Evolutionary conservation across 2,797 vertebrate genomes (phyloP), one percentile per base, ranked within the genome.

Genomic region (Darevskia mixta): DNA sequence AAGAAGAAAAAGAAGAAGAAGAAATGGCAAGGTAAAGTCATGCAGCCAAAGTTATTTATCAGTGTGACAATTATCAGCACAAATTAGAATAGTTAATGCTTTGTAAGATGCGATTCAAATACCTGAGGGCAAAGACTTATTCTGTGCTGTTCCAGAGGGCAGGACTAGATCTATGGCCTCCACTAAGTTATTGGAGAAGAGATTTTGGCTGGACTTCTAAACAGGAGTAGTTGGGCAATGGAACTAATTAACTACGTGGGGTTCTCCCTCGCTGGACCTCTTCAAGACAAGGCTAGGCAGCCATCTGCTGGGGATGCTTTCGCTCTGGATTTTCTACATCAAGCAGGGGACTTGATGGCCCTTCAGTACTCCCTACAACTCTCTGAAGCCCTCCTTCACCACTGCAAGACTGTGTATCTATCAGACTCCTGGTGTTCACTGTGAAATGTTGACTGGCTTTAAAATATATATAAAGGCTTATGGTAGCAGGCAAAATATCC

Each of bases 41-140:
- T 98, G 97, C 97, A 97, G 97, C 96, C 94, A 72, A 95, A 95
- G 96, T 97, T 96, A 97, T 92, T 95, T 92, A 95, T 95, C 90
- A 95, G 94, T 96, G 93, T 94, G 95, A 97, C 95, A 93, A 95
- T 96, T 96, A 94, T 96, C 95, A 96, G 97, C 96, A 97, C 96
- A 97, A 92, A 98, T 97, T 97, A 97, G 96, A 95, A 88, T 71
- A 94, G 97, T 97, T 98, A 96, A 86, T 87, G 92, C 15, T 94
- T 93, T 92, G 92, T 91, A 90, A 82, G 93, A 84, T 87, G 5
- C 1, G 35, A 11, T 64, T 75, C 38, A 35, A 32, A 81, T 25
- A 45, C 43, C 64, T 71, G 43, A 61, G 78, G 25, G 49, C 71
- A 58, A 85, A 76, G 78, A 41, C 66, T 67, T 67, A 3, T 55